Evolutionary conservation across 53 echinoderm and acorn worm species (phyloP), one percentile per base, ranked within the genome.

Genomic region (Actinopyga echinites): DNA sequence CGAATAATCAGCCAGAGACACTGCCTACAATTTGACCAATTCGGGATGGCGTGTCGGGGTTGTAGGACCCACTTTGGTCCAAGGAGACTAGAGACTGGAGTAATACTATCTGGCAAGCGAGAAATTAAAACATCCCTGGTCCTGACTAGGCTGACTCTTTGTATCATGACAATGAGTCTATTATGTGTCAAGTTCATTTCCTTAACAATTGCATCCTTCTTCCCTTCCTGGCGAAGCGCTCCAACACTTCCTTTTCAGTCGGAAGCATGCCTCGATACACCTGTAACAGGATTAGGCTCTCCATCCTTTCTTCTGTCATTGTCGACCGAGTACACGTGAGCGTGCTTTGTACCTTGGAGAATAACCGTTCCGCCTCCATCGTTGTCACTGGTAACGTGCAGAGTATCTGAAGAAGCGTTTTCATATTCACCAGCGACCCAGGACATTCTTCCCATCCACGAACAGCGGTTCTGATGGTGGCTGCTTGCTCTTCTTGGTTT

Each of bases 111-210:
- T 58, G 10, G 10, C 58, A 58, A 58, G 58, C 58, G 58, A 58
- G 58, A 9, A 58, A 58, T 22, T 25, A 58, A 58, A 21, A 58
- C 58, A 58, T 58, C 4, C 58, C 25, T 58, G 4, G 8, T 4
- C 58, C 25, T 58, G 4, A 58, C 58, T 58, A 58, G 58, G 58
- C 58, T 58, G 58, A 58, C 58, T 58, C n/a, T n/a, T n/a, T n/a
- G n/a, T n/a, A n/a, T n/a, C 58, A 21, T 25, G 58, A 37, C 25
- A 58, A 25, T 58, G 5, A 21, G 58, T 58, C 3, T 25, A 21
- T 22, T 25, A 58, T 58, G 3, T 58, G n/a, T 58, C 25, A 25
- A 58, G 58, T 58, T 58, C 58, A 58, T 58, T 58, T 58, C 25
- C 58, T 58, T 25, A 58, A 58, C 58, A 58, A 25, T 58, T 58